Conservation (phyloP, 2,113 vertebrate genomes). For the Bos indicus region DNA sequence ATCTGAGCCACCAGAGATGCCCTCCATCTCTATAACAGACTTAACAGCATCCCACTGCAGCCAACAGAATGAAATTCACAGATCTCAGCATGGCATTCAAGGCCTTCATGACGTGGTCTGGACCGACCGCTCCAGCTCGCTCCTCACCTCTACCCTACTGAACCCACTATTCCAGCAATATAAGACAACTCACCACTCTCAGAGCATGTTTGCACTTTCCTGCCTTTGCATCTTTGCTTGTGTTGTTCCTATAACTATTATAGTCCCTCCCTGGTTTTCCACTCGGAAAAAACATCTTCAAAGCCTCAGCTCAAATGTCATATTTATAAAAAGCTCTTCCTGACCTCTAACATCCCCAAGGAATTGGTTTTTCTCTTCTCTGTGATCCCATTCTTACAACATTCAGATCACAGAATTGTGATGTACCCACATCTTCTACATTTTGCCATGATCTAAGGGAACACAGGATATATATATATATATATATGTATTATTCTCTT, state of each 20-base stretch:
- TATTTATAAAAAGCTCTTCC: conserved; percentile 25
- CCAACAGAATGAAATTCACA: neutral
- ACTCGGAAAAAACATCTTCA: neutral
- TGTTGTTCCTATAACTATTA: neutral
- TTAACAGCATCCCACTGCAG: neutral
- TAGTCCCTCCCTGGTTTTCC: neutral
- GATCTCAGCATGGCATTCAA: neutral
- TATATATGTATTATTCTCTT: neutral
- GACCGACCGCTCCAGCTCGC: neutral
- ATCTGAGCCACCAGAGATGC: neutral
- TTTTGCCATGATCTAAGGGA: neutral
- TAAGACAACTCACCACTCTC: neutral
- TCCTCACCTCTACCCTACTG: neutral
- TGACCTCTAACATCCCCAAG: neutral
- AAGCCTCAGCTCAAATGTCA: neutral
- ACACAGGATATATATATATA: neutral
- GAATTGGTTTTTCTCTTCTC: neutral
- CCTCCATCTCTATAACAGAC: neutral
- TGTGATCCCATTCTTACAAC: neutral
- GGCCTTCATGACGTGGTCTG: neutral
- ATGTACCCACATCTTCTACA: neutral
- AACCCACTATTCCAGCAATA: neutral
- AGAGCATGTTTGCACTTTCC: neutral
- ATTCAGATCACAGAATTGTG: neutral
- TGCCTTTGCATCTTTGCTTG: neutral